Evolutionary conservation across 2,888 invertebrate species (phyloP).

Genomic region (Neocrepidodera transversa): DNA sequence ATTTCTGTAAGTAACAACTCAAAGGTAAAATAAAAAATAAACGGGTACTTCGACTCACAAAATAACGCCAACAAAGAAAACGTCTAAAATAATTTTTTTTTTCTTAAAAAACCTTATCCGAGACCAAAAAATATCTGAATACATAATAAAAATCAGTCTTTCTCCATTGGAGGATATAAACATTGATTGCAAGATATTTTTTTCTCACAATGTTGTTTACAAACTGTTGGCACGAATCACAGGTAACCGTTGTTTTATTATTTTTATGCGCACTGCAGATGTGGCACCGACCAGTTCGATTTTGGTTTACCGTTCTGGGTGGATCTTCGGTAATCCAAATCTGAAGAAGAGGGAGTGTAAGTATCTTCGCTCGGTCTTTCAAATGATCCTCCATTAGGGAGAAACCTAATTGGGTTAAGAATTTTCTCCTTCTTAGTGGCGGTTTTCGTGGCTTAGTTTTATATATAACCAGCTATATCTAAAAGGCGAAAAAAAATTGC

Average conservation of each 20-base stretch:
- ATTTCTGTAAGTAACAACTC: too few species aligned
- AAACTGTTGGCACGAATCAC: slow-evolving; percentile 4
- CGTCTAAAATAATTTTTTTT: too few species aligned
- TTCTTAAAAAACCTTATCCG: too few species aligned
- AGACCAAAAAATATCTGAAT: too few species aligned
- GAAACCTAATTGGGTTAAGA: slow-evolving; percentile 10
- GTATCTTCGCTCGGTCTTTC: neutral
- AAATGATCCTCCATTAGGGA: slow-evolving; percentile 3
- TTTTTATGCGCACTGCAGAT: slow-evolving; percentile 21
- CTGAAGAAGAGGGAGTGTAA: slow-evolving; percentile 12
- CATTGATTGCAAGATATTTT: too few species aligned
- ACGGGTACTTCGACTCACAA: too few species aligned
- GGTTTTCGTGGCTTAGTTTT: slow-evolving; percentile 3
- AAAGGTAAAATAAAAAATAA: too few species aligned
- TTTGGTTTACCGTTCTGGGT: neutral
- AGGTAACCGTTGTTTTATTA: slow-evolving; percentile 16
- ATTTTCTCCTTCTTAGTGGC: slow-evolving; percentile 6
- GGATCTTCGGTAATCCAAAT: neutral
- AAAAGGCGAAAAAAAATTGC: too few species aligned
- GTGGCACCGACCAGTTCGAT: neutral
- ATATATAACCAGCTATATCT: slow-evolving; percentile 12
- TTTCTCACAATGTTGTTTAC: slow-evolving; percentile 5
- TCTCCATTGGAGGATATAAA: too few species aligned
- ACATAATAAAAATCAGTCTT: too few species aligned
- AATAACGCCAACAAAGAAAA: too few species aligned